phyloP scores from a whole-genome alignment of 2,888 invertebrate genomes.

The Mayetiola destructor region DNA sequence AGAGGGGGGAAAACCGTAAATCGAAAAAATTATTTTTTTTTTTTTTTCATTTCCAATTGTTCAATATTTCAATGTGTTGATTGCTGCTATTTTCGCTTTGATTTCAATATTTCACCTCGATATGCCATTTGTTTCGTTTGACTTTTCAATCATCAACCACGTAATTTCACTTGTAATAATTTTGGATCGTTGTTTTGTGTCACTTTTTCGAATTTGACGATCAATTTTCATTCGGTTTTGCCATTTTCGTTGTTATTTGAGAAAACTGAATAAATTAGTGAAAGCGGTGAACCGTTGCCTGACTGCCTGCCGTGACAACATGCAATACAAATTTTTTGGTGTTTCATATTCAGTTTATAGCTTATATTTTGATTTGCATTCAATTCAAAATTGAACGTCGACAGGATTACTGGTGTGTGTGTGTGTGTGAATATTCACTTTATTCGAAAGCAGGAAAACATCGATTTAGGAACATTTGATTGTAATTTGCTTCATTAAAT shows the following conservation, averaged over 20 bases:
- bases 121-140: not conserved
- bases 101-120: not conserved
- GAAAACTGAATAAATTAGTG: not conserved
- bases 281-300: not conserved
- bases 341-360: not conserved
- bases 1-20: too few relatives aligned
- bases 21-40: too few relatives aligned
- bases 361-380: too few relatives aligned
- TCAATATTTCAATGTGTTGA: too few relatives aligned
- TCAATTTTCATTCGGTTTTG: not conserved
- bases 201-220: too few relatives aligned
- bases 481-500: too few relatives aligned
- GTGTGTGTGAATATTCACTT: too few relatives aligned
- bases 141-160: not conserved
- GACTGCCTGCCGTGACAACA: constrained; percentile 12
- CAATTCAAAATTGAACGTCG: too few relatives aligned
- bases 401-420: too few relatives aligned
- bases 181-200: not conserved
- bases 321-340: not conserved
- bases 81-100: not conserved
- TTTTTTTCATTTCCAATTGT: too few relatives aligned
- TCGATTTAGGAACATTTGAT: too few relatives aligned
- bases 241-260: not conserved
- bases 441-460: too few relatives aligned
- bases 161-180: not conserved